Percentiles rank a stretch among this genome's conserved stretches.
These are phyloP conservation scores for Perca schrenkii DNA, from an alignment of 2,113 vertebrate genomes.

Conservation along the genomic window DNA sequence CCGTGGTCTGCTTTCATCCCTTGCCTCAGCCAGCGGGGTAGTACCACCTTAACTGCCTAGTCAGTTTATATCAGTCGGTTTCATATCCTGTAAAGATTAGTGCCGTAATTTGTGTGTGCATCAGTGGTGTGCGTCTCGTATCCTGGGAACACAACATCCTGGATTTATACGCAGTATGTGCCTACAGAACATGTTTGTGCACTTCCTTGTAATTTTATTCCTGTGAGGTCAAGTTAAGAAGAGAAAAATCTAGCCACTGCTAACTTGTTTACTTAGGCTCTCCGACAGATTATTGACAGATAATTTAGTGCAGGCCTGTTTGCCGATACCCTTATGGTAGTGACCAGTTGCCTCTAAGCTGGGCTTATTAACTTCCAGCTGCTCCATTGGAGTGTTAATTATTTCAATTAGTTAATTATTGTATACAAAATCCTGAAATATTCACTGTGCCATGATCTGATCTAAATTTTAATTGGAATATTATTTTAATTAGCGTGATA, in stretches of 20 bases:
- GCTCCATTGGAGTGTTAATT: not conserved
- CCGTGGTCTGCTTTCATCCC: not conserved
- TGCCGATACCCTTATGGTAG: not conserved
- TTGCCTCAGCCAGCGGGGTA: not conserved
- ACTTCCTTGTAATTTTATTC: not conserved
- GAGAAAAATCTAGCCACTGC: not conserved
- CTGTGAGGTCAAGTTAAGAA: slow-evolving; percentile 4
- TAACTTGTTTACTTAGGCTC: not conserved
- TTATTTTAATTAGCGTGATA: not conserved
- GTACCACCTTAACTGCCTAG: slow-evolving; percentile 23
- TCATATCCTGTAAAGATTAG: slow-evolving; percentile 54
- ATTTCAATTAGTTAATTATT: not conserved
- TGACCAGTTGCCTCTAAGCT: not conserved
- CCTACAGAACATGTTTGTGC: not conserved
- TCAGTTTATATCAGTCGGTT: slow-evolving; percentile 21
- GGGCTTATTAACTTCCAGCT: not conserved
- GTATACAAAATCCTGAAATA: not conserved
- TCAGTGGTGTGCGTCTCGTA: slow-evolving; percentile 26
- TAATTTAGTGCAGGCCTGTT: not conserved
- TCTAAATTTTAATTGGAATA: not conserved
- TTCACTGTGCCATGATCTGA: not conserved
- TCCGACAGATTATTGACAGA: not conserved
- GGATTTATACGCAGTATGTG: not conserved
- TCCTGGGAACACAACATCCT: slow-evolving; percentile 12
- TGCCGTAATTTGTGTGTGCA: not conserved